phyloP scores from a whole-genome alignment of 2,888 invertebrate genomes.

The Trilocha varians region DNA sequence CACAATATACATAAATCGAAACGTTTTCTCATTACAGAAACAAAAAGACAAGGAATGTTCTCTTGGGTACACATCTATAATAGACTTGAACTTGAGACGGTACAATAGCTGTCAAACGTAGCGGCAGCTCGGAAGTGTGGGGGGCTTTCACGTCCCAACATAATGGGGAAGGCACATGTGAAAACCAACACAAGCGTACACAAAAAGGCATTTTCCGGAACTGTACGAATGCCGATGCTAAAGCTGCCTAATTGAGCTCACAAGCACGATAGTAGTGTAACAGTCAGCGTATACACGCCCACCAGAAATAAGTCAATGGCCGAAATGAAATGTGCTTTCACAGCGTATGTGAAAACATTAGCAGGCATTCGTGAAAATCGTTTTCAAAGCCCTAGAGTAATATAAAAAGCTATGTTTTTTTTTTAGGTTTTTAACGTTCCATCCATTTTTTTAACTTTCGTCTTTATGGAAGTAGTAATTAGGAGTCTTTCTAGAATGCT shows the following conservation, averaged over 20 bases:
- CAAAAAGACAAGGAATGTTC: not conserved
- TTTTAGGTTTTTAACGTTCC: too few species aligned
- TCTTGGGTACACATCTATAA: not conserved
- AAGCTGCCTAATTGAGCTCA: slow-evolving; percentile 19
- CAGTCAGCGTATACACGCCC: slow-evolving; percentile 14
- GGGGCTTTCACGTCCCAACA: slow-evolving; percentile 20
- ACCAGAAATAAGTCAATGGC: slow-evolving; percentile 14
- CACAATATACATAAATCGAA: not conserved
- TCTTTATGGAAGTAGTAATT: too few species aligned
- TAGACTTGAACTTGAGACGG: slow-evolving; percentile 5
- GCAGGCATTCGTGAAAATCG: slow-evolving; percentile 9
- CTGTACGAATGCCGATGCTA: slow-evolving; percentile 10
- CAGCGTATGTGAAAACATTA: slow-evolving; percentile 11
- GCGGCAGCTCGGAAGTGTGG: slow-evolving; percentile 24
- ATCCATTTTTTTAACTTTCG: too few species aligned
- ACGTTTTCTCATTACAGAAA: not conserved
- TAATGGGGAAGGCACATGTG: slow-evolving; percentile 21
- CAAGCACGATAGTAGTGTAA: slow-evolving; percentile 14
- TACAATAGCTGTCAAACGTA: slow-evolving; percentile 35
- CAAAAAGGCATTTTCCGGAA: slow-evolving; percentile 19
- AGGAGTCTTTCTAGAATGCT: too few species aligned
- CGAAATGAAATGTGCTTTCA: slow-evolving; percentile 6
- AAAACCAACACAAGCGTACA: slow-evolving; percentile 19
- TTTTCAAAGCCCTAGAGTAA: not conserved
- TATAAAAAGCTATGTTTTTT: too few species aligned